Conservation (phyloP, 1,140 invertebrate genomes). For the Capitella teleta region DNA sequence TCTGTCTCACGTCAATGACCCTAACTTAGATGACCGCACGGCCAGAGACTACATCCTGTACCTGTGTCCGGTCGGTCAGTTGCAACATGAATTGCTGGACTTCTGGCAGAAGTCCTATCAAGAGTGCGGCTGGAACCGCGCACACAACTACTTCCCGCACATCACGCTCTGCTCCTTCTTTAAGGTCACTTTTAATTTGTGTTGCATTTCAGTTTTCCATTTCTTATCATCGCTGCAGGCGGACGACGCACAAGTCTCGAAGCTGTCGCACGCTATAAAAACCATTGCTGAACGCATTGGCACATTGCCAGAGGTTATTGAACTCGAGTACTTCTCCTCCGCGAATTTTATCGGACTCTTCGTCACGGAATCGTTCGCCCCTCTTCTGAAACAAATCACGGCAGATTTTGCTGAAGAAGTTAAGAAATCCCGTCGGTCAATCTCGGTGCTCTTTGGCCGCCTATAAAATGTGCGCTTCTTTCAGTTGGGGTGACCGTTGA, state of each 20-base stretch:
- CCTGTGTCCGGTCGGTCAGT: constrained; percentile 64
- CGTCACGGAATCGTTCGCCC: constrained; percentile 62
- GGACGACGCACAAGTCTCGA: constrained; percentile 56
- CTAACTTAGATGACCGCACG: constrained; percentile 58
- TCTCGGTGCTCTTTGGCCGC: not conserved
- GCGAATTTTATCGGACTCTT: constrained; percentile 79
- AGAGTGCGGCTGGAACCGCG: constrained; percentile 70
- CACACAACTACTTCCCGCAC: constrained; percentile 76
- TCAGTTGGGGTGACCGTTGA: constrained; percentile 56
- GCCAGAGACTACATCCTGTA: constrained; percentile 76
- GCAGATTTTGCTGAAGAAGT: constrained; percentile 66
- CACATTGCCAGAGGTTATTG: constrained; percentile 48
- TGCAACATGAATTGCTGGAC: constrained; percentile 56
- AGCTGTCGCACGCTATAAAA: constrained; percentile 54
- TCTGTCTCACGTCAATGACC: constrained; percentile 74
- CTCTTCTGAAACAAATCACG: constrained; percentile 61
- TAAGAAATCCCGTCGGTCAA: constrained; percentile 43
- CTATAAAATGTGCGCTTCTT: not conserved
- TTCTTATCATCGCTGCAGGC: no score
- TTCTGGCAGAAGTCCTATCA: constrained; percentile 70
- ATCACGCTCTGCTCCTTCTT: constrained; percentile 81
- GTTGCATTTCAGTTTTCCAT: no score
- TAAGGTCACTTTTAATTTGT: no score
- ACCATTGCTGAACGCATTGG: constrained; percentile 54
- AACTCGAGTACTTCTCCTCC: constrained; percentile 67